These are phyloP conservation scores for Euphonia xanthogaster DNA, from an alignment of 2,797 vertebrate genomes.

Conservation along the genomic window DNA sequence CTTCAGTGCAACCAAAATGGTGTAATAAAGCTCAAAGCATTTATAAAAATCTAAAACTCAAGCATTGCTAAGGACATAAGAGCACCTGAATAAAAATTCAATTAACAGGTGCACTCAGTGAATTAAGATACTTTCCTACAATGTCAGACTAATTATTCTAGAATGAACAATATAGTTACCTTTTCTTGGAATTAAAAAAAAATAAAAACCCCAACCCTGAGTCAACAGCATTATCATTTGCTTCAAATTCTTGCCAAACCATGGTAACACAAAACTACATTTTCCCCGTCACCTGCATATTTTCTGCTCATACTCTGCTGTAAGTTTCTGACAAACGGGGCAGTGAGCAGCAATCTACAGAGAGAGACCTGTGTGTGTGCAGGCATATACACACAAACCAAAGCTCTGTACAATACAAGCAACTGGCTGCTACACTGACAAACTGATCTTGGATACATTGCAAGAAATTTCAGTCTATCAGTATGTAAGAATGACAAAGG, in stretches of 20 bases:
- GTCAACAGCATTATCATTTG: not conserved
- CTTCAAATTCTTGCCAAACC: conserved; percentile 1
- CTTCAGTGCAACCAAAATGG: not conserved
- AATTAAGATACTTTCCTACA: not conserved
- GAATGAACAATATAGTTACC: not conserved
- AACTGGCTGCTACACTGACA: not conserved
- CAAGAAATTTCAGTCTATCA: not conserved
- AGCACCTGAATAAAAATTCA: not conserved
- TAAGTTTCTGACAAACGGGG: not conserved
- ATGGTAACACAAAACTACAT: not conserved
- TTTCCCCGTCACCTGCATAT: not conserved
- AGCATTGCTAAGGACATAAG: not conserved
- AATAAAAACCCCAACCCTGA: not conserved
- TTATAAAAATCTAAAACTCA: not conserved
- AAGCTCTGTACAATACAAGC: not conserved
- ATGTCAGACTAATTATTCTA: not conserved
- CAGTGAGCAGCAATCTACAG: not conserved
- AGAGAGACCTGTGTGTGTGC: not conserved
- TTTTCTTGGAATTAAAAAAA: not conserved
- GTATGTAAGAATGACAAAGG: not conserved
- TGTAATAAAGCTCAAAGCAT: not conserved
- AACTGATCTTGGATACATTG: not conserved
- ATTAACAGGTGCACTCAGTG: not conserved
- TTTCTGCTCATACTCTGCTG: not conserved
- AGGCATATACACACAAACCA: not conserved